phyloP scores from a whole-genome alignment of 1,140 invertebrate genomes.

The Magallana ariakensis region DNA sequence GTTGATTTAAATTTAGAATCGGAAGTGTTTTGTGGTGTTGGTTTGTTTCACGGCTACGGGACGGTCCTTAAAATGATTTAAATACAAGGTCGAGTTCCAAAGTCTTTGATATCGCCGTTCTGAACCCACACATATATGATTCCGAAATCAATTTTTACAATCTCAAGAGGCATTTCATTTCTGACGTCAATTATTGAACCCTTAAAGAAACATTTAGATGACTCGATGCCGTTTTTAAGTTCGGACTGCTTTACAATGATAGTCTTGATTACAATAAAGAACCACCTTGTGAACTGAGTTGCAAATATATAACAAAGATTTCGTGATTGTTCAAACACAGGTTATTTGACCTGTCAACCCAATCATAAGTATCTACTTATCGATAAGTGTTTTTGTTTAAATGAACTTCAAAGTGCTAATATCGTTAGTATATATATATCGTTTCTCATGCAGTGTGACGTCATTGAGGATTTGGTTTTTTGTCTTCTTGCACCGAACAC shows the following conservation, averaged over 20 bases:
- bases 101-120: constrained; percentile 10
- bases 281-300: background rate
- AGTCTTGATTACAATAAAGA: background rate
- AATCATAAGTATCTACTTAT: background rate
- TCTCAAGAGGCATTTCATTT: background rate
- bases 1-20: constrained; percentile 20
- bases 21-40: constrained; percentile 20
- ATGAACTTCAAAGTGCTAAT: background rate
- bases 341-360: constrained; percentile 9
- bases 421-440: no score
- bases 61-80: constrained; percentile 30
- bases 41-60: constrained; percentile 8
- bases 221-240: background rate
- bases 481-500: background rate
- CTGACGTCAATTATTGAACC: background rate
- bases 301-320: background rate
- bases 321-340: background rate
- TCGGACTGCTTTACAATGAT: background rate
- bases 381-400: background rate
- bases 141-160: constrained; percentile 19
- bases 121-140: background rate
- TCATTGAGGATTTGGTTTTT: background rate
- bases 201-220: constrained; percentile 19
- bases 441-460: background rate
- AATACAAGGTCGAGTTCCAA: constrained; percentile 28